phyloP scores from a whole-genome alignment of 2,113 vertebrate species.

The Cinclus cinclus region DNA sequence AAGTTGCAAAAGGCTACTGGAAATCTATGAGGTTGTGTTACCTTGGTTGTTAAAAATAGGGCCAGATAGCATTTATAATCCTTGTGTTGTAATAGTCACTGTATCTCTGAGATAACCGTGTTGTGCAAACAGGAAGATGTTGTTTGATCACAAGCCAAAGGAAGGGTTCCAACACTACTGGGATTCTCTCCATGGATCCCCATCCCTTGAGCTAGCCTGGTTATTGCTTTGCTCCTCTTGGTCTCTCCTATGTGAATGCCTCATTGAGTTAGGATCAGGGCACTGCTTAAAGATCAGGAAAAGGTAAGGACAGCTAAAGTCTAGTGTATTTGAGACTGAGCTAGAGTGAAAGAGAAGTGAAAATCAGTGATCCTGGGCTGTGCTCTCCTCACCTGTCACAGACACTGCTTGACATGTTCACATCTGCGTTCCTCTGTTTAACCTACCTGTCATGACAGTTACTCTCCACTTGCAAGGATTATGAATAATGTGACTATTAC shows the following conservation, averaged over 20 bases:
- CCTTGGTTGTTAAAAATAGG: background rate
- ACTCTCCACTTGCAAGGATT: background rate
- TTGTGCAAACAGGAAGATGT: background rate
- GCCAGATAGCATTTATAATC: background rate
- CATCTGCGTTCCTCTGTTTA: background rate
- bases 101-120: background rate
- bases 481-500: background rate
- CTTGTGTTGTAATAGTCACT: background rate
- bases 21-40: background rate
- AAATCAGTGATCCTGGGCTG: background rate
- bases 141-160: background rate
- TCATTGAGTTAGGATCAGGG: background rate
- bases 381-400: background rate
- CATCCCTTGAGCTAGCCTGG: background rate
- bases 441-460: background rate
- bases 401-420: background rate
- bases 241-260: background rate
- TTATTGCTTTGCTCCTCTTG: background rate
- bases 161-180: accelerated
- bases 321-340: background rate
- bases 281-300: background rate
- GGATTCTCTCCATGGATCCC: background rate
- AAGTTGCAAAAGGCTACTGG: background rate
- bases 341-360: background rate
- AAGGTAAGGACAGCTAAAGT: background rate